phyloP scores from a whole-genome alignment of 1,140 invertebrate genomes.

The Bombyx mori region DNA sequence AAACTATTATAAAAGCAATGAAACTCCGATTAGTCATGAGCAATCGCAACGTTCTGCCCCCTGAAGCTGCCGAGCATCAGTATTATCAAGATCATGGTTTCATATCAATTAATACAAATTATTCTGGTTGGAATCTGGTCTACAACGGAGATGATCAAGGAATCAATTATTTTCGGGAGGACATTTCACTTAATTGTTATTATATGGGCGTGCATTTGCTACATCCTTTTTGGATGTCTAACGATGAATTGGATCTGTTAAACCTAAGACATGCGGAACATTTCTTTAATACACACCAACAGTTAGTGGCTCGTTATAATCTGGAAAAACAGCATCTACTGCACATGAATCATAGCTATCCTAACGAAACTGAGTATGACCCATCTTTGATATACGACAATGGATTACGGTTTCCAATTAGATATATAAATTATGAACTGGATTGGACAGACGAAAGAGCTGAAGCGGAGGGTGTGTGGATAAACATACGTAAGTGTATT shows the following conservation, averaged over 20 bases:
- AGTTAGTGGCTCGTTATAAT: constrained; percentile 76
- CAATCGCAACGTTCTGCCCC: constrained; percentile 5
- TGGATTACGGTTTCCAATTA: constrained; percentile 46
- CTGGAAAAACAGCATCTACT: constrained; percentile 73
- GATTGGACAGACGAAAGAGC: constrained; percentile 38
- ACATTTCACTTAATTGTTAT: constrained; percentile 79
- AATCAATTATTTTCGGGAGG: constrained; percentile 82
- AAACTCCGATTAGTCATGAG: constrained; percentile 11
- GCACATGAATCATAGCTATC: constrained; percentile 15
- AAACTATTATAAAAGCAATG: constrained; percentile 45
- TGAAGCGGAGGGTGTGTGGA: constrained; percentile 45
- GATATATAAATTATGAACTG: constrained; percentile 25
- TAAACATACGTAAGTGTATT: constrained; percentile 51
- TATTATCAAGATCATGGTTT: constrained; percentile 31
- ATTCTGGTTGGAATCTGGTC: constrained; percentile 69
- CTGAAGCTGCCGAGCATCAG: constrained; percentile 34
- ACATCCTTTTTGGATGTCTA: constrained; percentile 78
- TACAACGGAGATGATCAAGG: constrained; percentile 72
- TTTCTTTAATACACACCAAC: constrained; percentile 73
- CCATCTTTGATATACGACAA: constrained; percentile 53
- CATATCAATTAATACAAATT: constrained; percentile 66
- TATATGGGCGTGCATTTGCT: constrained; percentile 78
- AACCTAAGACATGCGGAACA: constrained; percentile 75
- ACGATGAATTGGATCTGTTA: constrained; percentile 68
- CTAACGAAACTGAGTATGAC: constrained; percentile 32